Percentiles rank a stretch among this genome's conserved stretches.
These are phyloP conservation scores for Turdus rufiventris DNA, from an alignment of 2,113 vertebrate genomes.

Conservation along the genomic window DNA sequence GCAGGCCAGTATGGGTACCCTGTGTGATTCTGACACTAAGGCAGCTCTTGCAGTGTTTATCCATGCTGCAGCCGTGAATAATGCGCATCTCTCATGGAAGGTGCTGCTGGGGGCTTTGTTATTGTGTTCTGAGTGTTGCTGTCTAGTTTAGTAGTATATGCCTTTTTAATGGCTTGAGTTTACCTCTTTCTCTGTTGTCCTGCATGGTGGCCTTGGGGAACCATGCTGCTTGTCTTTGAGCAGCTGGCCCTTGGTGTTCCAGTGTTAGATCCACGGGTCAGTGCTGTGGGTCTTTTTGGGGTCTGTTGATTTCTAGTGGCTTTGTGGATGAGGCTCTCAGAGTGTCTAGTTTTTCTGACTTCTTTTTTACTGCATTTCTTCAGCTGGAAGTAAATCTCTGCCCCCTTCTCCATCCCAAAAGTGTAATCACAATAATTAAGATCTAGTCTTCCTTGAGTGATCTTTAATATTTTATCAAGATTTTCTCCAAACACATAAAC, in stretches of 20 bases:
- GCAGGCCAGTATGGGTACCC: rapidly evolving
- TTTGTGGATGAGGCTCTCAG: background rate
- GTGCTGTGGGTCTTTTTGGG: background rate
- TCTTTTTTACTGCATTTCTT: background rate
- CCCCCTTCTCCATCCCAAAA: background rate
- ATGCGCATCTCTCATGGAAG: rapidly evolving
- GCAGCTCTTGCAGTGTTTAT: background rate
- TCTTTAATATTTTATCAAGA: background rate
- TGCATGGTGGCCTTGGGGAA: rapidly evolving
- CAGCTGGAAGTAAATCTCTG: background rate
- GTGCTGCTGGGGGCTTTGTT: background rate
- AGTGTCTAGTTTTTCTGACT: background rate
- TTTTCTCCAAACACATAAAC: background rate
- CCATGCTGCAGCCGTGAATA: background rate
- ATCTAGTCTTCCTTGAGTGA: background rate
- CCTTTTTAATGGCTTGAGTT: background rate
- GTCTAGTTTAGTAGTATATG: background rate
- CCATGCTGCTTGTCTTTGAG: background rate
- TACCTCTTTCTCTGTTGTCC: background rate
- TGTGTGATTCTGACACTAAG: background rate
- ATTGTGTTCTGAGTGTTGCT: background rate
- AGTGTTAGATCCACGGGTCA: background rate
- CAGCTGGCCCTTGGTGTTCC: background rate
- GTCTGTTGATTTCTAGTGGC: background rate
- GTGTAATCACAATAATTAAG: background rate